Evolutionary conservation across 2,797 vertebrate genomes (phyloP).

Genomic region (Hippopotamyrus pictus): DNA sequence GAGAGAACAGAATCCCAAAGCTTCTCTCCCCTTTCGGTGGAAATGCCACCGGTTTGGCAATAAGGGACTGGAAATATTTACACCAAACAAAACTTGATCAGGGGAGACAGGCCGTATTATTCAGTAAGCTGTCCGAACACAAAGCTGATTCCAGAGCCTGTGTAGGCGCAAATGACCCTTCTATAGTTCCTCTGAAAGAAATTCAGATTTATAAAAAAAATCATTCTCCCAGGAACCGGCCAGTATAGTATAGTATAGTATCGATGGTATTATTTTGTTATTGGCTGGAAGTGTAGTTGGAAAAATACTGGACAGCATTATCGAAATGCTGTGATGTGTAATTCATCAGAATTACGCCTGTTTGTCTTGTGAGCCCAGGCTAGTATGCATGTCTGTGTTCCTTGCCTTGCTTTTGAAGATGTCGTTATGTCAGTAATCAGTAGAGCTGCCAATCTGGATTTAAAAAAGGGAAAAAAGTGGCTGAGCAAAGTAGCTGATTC

Average conservation of each 20-base stretch:
- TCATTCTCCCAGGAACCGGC: background rate
- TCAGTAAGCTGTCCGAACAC: conserved; percentile 24
- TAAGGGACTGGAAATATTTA: conserved; percentile 17
- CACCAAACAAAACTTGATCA: conserved; percentile 29
- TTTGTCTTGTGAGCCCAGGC: background rate
- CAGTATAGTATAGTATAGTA: background rate
- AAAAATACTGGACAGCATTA: background rate
- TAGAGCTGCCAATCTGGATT: background rate
- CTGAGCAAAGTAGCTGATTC: background rate
- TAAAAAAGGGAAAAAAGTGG: background rate
- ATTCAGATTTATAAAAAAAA: background rate
- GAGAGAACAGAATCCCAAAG: background rate
- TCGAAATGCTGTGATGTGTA: background rate
- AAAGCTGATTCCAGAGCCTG: background rate
- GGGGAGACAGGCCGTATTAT: conserved; percentile 21
- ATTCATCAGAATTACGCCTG: background rate
- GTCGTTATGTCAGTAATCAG: background rate
- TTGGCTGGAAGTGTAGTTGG: background rate
- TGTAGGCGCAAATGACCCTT: background rate
- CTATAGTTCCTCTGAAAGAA: background rate
- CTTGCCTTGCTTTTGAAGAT: background rate
- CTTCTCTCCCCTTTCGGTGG: background rate
- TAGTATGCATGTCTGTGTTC: background rate
- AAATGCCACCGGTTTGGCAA: conserved; percentile 2
- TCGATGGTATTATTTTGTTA: background rate